A percentile compares a stretch with the other conserved stretches of the same genome.
These are phyloP conservation scores for Exephanes ischioxanthus DNA, from an alignment of 2,888 invertebrate species.

Conservation along the genomic window DNA sequence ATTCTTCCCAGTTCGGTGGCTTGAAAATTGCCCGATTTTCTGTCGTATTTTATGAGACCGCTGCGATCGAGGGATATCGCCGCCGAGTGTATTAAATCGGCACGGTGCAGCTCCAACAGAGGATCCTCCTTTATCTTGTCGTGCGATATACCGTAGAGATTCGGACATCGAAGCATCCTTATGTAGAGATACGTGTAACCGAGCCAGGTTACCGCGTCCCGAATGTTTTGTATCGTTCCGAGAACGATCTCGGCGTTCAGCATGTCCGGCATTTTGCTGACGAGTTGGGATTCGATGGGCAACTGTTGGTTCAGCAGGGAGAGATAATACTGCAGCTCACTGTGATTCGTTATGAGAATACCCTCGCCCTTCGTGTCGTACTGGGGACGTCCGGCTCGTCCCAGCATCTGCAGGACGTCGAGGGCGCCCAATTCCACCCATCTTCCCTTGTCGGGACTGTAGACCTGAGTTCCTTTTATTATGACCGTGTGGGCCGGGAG, in stretches of 20 bases:
- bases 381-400: conserved; percentile 96
- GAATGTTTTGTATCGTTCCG: conserved; percentile 96
- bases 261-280: conserved; percentile 97
- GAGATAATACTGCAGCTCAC: conserved; percentile 98
- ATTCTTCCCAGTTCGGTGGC: conserved; percentile 98
- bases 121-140: conserved; percentile 94
- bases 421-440: conserved; percentile 99
- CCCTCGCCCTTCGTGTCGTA: conserved; percentile 99
- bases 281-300: conserved; percentile 98
- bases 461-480: conserved; percentile 99
- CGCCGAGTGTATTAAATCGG: conserved; percentile 98
- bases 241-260: conserved; percentile 99
- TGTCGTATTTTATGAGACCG: conserved; percentile 97
- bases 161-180: conserved; percentile 96
- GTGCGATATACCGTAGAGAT: conserved; percentile 92
- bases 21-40: conserved; percentile 95
- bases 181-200: conserved; percentile 99
- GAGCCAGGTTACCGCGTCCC: conserved; percentile 96
- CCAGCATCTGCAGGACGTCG: conserved; percentile 99
- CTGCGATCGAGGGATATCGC: conserved; percentile 96
- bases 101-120: conserved; percentile 94
- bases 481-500: conserved; percentile 99
- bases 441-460: conserved; percentile 98
- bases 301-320: conserved; percentile 99
- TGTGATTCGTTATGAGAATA: conserved; percentile 99